Conservation (phyloP, 37 sponge, comb jelly and placozoan species). For the Aplysina aerophoba region DNA sequence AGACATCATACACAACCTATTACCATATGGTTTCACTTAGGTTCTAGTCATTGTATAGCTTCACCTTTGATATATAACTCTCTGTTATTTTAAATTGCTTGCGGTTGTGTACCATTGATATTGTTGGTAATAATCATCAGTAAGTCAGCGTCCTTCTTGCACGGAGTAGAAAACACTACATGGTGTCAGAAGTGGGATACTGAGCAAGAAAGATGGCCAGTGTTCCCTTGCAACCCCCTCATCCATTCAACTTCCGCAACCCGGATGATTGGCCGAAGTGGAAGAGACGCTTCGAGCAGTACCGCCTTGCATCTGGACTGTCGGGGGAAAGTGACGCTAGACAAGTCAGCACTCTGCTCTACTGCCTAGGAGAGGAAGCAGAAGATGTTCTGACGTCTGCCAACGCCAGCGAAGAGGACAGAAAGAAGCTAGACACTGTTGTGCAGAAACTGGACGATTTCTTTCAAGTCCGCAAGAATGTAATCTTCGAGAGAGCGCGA, state of each 20-base stretch:
- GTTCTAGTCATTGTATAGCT: too few relatives aligned
- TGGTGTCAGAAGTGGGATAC: too few relatives aligned
- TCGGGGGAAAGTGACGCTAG: background rate
- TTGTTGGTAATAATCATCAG: too few relatives aligned
- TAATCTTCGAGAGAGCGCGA: conserved; percentile 27
- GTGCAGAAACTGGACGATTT: conserved; percentile 10
- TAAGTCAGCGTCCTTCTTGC: too few relatives aligned
- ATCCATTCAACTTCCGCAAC: conserved; percentile 21
- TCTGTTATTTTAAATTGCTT: too few relatives aligned
- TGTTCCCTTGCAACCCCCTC: conserved; percentile 19
- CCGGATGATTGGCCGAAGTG: conserved; percentile 36
- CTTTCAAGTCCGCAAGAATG: conserved; percentile 21
- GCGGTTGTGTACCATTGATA: too few relatives aligned
- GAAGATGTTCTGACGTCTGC: conserved; percentile 18
- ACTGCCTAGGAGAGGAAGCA: conserved; percentile 35
- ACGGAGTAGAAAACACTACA: too few relatives aligned
- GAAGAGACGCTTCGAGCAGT: conserved; percentile 43
- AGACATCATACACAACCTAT: too few relatives aligned
- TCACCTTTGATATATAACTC: too few relatives aligned
- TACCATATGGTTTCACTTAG: too few relatives aligned
- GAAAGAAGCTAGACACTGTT: background rate
- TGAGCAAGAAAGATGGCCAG: too few relatives aligned
- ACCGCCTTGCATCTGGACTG: conserved; percentile 35
- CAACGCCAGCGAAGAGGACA: conserved; percentile 18
- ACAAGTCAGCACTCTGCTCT: conserved; percentile 24